A percentile compares a stretch with the other conserved stretches of the same genome.
Conservation (phyloP, 2,888 invertebrate genomes). For the Corythucha ciliata region DNA sequence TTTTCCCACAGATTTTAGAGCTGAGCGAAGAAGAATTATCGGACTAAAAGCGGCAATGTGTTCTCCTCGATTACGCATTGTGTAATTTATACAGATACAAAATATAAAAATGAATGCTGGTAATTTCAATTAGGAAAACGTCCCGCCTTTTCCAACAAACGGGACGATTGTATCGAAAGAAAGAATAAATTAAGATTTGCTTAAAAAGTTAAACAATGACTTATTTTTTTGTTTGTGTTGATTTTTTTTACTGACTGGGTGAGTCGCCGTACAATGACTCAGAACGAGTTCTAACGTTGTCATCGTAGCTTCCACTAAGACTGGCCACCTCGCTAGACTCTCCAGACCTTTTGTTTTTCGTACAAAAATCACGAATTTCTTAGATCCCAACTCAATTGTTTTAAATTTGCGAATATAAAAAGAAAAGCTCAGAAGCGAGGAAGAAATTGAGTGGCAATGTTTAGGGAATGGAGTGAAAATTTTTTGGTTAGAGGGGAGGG, state of each 20-base stretch:
- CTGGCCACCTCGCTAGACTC: slow-evolving; percentile 28
- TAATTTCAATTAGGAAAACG: too few species aligned
- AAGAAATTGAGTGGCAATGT: background rate
- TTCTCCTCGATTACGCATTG: too few species aligned
- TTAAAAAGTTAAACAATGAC: too few species aligned
- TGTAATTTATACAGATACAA: too few species aligned
- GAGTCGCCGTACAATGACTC: slow-evolving; percentile 1
- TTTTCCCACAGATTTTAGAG: background rate
- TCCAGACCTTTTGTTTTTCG: slow-evolving; percentile 22
- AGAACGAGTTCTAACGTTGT: slow-evolving; percentile 9
- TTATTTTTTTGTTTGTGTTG: too few species aligned
- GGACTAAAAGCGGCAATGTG: too few species aligned
- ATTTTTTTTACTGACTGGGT: slow-evolving; percentile 2
- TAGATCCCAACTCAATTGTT: background rate
- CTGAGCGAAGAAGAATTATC: background rate
- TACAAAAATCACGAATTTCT: background rate
- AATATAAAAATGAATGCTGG: too few species aligned
- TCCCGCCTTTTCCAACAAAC: too few species aligned
- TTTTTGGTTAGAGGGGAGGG: too few species aligned
- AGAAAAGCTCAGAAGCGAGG: background rate
- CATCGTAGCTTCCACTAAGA: slow-evolving; percentile 27
- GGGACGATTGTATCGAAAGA: too few species aligned
- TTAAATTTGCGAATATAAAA: background rate
- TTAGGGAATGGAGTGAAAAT: background rate
- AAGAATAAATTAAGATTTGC: too few species aligned